Evolutionary conservation across 2,113 vertebrate species (phyloP), one percentile per base, ranked within the genome.

Genomic region (Eublepharis macularius): DNA sequence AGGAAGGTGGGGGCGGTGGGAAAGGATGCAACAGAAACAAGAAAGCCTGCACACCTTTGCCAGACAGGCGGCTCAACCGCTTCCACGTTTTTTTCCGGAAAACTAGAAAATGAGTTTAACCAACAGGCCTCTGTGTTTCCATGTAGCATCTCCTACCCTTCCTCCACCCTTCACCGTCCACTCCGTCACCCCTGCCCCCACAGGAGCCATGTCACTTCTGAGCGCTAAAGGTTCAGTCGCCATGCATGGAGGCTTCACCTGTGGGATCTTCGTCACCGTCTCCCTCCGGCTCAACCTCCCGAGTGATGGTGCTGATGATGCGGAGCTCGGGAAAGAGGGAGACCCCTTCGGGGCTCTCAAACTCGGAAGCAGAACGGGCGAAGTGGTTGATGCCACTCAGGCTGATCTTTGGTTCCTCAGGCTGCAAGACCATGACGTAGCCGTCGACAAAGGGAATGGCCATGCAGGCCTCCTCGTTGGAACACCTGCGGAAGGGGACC

Each of bases 391-490:
- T 96, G 76, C 99, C 99, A 0, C 98, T 99, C 57, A 99, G 95
- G 94, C 98, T 99, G 96, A 99, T 99, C 85, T 98, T 98, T 0
- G 99, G 99, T 36, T 99, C 99, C 70, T 99, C 99, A 0, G 99
- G 98, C 92, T 99, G 99, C 92, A 99, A 81, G 51, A 99, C 98
- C 98, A 98, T 98, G 68, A 99, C 96, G 0, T 98, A 98, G 2
- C 98, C 97, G 68, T 99, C 98, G 2, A 97, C 96, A 0, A 97
- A 96, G 1, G 98, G 97, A 19, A 99, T 90, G 0, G 96, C 90
- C 1, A 98, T 95, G 5, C 99, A 99, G 69, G 97, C 75, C 13
- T 98, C 98, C 85, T 98, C 98, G 0, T 95, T 98, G 86, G 97
- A 98, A 88, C 99, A 99, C 81, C 98, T 99, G 80, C 0, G 2